Percentiles rank a stretch among this genome's conserved stretches.
phyloP scores from a whole-genome alignment of 2,888 invertebrate genomes.

The Mythimna impura region DNA sequence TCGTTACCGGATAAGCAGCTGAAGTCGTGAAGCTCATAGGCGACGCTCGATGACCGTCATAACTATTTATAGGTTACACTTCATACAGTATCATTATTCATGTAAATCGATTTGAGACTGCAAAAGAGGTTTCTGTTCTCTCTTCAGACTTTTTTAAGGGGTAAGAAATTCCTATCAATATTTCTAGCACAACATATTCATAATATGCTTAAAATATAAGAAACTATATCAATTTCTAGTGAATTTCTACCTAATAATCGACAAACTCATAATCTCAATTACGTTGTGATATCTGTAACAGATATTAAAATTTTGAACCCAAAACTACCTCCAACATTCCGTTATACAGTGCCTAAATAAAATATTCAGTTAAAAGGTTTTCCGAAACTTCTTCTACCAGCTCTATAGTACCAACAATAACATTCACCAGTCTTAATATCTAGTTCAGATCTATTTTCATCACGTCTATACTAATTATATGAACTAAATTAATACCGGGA shows the following conservation, averaged over 20 bases:
- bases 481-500: conserved; percentile 69
- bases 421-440: conserved; percentile 36
- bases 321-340: background rate
- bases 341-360: background rate
- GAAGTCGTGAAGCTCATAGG: conserved; percentile 41
- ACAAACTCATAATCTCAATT: background rate
- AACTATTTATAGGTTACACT: conserved; percentile 59
- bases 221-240: too few relatives aligned
- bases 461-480: conserved; percentile 68
- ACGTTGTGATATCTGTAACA: background rate
- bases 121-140: background rate
- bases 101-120: conserved; percentile 22
- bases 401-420: conserved; percentile 26
- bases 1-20: conserved; percentile 52
- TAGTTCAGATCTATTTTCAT: conserved; percentile 60
- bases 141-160: background rate
- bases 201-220: too few relatives aligned
- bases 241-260: background rate
- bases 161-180: too few relatives aligned
- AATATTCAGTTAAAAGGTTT: conserved; percentile 10
- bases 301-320: background rate
- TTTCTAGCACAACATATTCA: background rate
- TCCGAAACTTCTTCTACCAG: background rate
- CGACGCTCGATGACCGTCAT: conserved; percentile 53
- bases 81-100: conserved; percentile 17